Evolutionary conservation across 2,113 vertebrate genomes (phyloP), one percentile per base, ranked within the genome.

Genomic region (Corythornis cristatus): DNA sequence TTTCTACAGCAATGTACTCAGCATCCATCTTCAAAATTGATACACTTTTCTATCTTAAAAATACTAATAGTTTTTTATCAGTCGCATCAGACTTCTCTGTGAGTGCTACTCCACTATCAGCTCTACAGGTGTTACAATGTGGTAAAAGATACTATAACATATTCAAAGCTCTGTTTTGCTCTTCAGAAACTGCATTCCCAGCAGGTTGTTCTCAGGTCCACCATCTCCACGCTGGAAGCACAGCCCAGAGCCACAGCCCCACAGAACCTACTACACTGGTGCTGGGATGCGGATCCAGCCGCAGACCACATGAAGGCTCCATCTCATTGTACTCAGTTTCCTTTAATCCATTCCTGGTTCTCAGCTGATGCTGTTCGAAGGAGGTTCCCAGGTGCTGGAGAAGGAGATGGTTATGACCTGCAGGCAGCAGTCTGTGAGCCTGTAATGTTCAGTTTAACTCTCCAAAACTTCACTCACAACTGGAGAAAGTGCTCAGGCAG

Each of bases 261-360:
- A 2, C 8, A 8, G 77, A 66, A 31, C 46, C 28, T 12, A 10
- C 28, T 6, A 2, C 56, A 5, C 4, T 12, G 45, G 25, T 21
- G 1, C 57, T 16, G 56, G 33, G 86, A 33, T 57, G 10, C 4
- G 0, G 51, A 61, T 74, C 67, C 78, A 53, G 80, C 45, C 19
- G 4, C 42, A 4, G 43, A n/a, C 12, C 71, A 22, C 8, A 29
- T 22, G 7, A 19, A 48, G 60, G n/a, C 42, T 56, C 29, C 0
- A 0, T 31, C 75, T 35, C 4, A 17, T 35, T 2, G 13, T 5
- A 1, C 29, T 40, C 5, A 0, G 5, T 8, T 45, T 48, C 72
- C 62, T 43, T 46, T 56, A 46, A n/a, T 5, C 4, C 6, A 4
- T 62, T 16, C 77, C 82, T 7, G 5, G 33, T 8, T 53, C 40